Percentiles rank a stretch among this genome's conserved stretches.
Conservation (phyloP, 2,797 vertebrate genomes). For the Hylomyscus alleni region DNA sequence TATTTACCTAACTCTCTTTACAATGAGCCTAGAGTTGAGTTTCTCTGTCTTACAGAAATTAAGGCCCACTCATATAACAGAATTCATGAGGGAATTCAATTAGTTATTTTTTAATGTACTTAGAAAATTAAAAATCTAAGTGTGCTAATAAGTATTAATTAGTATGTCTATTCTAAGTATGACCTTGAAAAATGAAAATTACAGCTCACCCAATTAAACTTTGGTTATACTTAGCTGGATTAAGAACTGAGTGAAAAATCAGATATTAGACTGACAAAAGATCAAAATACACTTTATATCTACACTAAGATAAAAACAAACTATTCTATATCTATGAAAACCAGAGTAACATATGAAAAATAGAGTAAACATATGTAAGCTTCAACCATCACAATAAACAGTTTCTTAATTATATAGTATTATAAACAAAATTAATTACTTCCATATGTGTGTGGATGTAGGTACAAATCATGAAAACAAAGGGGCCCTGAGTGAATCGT, state of each 20-base stretch:
- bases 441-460: background rate
- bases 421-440: background rate
- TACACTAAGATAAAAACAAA: background rate
- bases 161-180: slow-evolving; percentile 69
- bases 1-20: too few relatives aligned
- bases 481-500: background rate
- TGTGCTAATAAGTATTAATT: slow-evolving; percentile 72
- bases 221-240: slow-evolving; percentile 7
- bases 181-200: slow-evolving; percentile 73
- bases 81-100: slow-evolving; percentile 54
- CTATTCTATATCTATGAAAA: background rate
- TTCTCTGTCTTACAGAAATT: slow-evolving; percentile 31
- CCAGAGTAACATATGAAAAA: too few relatives aligned
- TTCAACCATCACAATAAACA: background rate
- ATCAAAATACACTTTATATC: background rate
- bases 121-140: slow-evolving; percentile 63
- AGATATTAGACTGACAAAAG: slow-evolving; percentile 45
- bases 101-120: slow-evolving; percentile 63
- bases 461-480: background rate
- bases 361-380: background rate
- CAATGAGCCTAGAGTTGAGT: too few relatives aligned
- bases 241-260: background rate
- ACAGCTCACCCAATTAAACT: slow-evolving; percentile 64
- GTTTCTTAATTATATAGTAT: background rate
- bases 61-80: background rate